Conservation (phyloP, 2,797 vertebrate genomes). For the Borostomias antarcticus region DNA sequence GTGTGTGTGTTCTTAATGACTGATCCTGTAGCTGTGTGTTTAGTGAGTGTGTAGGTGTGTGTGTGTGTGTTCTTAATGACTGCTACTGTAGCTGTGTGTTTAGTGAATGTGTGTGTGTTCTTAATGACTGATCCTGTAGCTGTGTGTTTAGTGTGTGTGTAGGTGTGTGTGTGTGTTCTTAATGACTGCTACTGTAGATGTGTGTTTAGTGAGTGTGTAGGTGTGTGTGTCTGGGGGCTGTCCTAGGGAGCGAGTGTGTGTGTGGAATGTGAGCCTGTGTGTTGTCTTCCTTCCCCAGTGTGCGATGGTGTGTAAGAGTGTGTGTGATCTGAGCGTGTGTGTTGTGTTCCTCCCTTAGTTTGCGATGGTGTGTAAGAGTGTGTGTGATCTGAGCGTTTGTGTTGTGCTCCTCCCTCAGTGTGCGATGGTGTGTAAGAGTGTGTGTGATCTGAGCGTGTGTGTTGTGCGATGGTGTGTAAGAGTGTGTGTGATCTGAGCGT, state of each 20-base stretch:
- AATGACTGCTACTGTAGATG: too few species aligned
- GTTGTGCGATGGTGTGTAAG: not conserved
- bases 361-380: slow-evolving; percentile 14
- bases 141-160: too few species aligned
- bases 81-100: not conserved
- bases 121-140: slow-evolving; percentile 23
- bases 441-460: not conserved
- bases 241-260: not conserved
- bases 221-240: not conserved
- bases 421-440: too few species aligned
- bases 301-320: too few species aligned
- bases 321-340: not conserved
- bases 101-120: not conserved
- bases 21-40: not conserved
- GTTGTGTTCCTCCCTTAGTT: slow-evolving; percentile 72
- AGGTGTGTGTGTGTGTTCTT: not conserved
- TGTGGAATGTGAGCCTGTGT: too few species aligned
- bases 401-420: too few species aligned
- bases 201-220: too few species aligned
- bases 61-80: not conserved
- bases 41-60: too few species aligned
- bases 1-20: too few species aligned
- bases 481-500: not conserved
- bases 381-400: too few species aligned
- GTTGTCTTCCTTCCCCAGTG: too few species aligned